A percentile compares a stretch with the other conserved stretches of the same genome.
Conservation (phyloP, 2,888 invertebrate genomes). For the Agrilus cyanescens region DNA sequence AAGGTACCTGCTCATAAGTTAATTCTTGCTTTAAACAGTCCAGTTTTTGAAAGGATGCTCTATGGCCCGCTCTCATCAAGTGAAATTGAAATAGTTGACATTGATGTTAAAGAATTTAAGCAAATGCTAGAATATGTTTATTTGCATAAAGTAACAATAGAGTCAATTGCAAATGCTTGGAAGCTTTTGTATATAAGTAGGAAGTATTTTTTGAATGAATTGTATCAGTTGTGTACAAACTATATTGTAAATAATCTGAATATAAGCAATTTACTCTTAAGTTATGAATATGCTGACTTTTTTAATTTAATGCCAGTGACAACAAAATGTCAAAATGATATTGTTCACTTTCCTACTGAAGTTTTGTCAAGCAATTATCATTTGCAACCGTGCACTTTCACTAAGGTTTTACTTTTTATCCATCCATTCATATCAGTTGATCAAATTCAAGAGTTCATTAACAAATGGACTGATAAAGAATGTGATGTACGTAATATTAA, state of each 20-base stretch:
- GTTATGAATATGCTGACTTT: conserved; percentile 49
- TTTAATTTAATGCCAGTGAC: conserved; percentile 43
- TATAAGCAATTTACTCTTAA: conserved; percentile 45
- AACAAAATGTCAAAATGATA: conserved; percentile 41
- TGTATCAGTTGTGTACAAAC: conserved; percentile 39
- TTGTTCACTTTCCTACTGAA: conserved; percentile 44
- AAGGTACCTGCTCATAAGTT: conserved; percentile 48
- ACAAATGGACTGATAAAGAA: conserved; percentile 41
- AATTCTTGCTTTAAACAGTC: conserved; percentile 51
- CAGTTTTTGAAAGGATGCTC: conserved; percentile 58
- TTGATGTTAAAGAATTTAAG: conserved; percentile 48
- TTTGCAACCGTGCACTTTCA: conserved; percentile 40
- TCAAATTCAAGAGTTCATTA: conserved; percentile 41
- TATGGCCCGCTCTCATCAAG: conserved; percentile 45
- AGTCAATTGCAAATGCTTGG: conserved; percentile 47
- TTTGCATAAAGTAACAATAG: conserved; percentile 44
- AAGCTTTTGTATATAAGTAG: conserved; percentile 51
- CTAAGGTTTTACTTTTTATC: conserved; percentile 33
- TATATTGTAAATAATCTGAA: conserved; percentile 44
- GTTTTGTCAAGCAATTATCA: conserved; percentile 40
- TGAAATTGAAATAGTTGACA: conserved; percentile 44
- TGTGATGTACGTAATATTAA: conserved; percentile 37
- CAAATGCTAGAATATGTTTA: conserved; percentile 50
- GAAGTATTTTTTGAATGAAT: conserved; percentile 49
- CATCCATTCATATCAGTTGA: conserved; percentile 20